Evolutionary conservation across 2,113 vertebrate species (phyloP).

Genomic region (Mohoua ochrocephala): DNA sequence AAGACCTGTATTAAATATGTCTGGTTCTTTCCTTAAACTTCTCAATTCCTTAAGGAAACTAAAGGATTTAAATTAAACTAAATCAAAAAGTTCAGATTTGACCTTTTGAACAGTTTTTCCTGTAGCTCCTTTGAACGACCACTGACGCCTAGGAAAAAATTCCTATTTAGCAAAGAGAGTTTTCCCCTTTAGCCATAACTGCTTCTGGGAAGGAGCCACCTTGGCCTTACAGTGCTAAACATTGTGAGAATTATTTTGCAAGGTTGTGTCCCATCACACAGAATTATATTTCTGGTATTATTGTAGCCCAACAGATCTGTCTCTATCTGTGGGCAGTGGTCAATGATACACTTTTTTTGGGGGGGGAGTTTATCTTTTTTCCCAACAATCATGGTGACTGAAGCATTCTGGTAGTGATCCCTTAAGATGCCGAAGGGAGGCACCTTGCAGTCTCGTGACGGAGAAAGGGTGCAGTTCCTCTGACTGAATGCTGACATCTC

Average conservation of each 20-base stretch:
- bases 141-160: background rate
- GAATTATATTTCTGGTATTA: background rate
- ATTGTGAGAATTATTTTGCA: background rate
- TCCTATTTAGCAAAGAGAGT: background rate
- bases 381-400: background rate
- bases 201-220: background rate
- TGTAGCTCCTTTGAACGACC: background rate
- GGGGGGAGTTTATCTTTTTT: accelerated
- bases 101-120: background rate
- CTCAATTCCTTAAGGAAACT: background rate
- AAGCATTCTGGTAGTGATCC: background rate
- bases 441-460: background rate
- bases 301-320: background rate
- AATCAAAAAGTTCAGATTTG: background rate
- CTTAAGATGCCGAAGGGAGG: background rate
- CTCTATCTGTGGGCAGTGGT: background rate
- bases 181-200: background rate
- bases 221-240: background rate
- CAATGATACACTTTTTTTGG: background rate
- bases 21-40: background rate
- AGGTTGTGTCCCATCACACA: background rate
- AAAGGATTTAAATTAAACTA: background rate
- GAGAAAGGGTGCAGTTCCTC: background rate
- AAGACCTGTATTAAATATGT: background rate
- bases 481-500: background rate